These are phyloP conservation scores for Ispidina picta DNA, from an alignment of 2,797 vertebrate genomes.

Conservation along the genomic window DNA sequence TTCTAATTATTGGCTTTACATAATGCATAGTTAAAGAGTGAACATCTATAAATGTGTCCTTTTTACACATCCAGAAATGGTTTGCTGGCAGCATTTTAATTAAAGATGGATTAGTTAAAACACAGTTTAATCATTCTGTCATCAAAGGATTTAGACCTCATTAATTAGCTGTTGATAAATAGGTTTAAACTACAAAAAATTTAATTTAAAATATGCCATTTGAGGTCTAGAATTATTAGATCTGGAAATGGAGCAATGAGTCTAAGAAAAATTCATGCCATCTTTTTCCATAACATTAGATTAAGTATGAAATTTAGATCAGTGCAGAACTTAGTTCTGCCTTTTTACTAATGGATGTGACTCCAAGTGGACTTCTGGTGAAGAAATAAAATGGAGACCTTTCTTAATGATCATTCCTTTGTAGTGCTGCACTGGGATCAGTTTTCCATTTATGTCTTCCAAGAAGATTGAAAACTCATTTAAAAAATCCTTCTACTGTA, in stretches of 20 bases:
- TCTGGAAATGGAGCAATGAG: background rate
- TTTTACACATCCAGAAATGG: constrained; percentile 72
- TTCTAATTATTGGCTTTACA: constrained; percentile 79
- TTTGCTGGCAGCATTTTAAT: constrained; percentile 79
- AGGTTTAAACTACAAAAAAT: constrained; percentile 69
- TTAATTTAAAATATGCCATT: constrained; percentile 64
- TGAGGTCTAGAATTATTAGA: constrained; percentile 45
- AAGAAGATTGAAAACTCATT: background rate
- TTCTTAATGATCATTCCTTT: background rate
- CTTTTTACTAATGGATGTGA: background rate
- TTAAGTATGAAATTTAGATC: background rate
- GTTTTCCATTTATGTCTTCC: background rate
- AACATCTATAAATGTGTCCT: constrained; percentile 75
- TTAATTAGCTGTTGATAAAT: constrained; percentile 82
- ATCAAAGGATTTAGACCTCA: constrained; percentile 74
- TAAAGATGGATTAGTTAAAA: constrained; percentile 84
- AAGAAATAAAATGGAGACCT: background rate
- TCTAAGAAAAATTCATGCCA: constrained; percentile 1
- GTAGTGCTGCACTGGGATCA: fast-evolving
- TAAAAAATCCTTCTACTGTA: background rate
- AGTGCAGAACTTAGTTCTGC: background rate
- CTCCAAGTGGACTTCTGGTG: background rate
- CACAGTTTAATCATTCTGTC: constrained; percentile 80
- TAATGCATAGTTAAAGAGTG: constrained; percentile 79
- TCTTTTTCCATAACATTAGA: background rate